Conservation (phyloP, 2,113 vertebrate species). For the Ariopsis seemanni region DNA sequence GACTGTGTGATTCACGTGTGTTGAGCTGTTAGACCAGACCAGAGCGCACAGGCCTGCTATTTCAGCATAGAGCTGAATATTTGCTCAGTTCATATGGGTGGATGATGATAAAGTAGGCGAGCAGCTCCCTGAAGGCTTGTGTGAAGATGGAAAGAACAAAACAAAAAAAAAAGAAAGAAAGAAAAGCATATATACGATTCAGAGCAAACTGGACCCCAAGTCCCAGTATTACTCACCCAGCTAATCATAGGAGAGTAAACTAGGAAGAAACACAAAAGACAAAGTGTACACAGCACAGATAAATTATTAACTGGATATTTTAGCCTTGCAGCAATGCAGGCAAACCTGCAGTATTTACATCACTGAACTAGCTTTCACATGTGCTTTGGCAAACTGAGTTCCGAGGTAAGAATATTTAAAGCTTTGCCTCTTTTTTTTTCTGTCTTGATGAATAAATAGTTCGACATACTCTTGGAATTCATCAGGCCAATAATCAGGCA, state of each 20-base stretch:
- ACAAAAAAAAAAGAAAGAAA: neutral
- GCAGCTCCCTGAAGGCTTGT: neutral
- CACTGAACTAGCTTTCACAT: slow-evolving; percentile 20
- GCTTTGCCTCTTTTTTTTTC: neutral
- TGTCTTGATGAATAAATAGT: neutral
- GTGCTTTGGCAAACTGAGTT: neutral
- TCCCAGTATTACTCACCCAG: slow-evolving; percentile 13
- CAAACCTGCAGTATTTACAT: slow-evolving; percentile 44
- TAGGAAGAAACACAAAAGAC: slow-evolving; percentile 41
- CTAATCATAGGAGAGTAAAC: slow-evolving; percentile 23
- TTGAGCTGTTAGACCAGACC: neutral
- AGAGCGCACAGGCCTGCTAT: neutral
- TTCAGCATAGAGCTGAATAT: neutral
- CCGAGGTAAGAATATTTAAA: neutral
- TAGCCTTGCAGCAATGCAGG: slow-evolving; percentile 43
- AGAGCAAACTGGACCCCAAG: slow-evolving; percentile 18
- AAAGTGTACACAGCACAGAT: slow-evolving; percentile 26
- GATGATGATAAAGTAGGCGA: slow-evolving; percentile 34
- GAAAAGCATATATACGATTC: slow-evolving; percentile 19
- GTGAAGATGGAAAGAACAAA: neutral
- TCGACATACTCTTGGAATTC: slow-evolving; percentile 15
- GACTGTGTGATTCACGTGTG: neutral
- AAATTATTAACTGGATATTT: slow-evolving; percentile 48
- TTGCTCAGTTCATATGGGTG: slow-evolving; percentile 18
- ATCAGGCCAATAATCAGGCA: slow-evolving; percentile 43